These are phyloP conservation scores for Xiphophorus maculatus DNA, from an alignment of 2,113 vertebrate genomes.

Conservation along the genomic window DNA sequence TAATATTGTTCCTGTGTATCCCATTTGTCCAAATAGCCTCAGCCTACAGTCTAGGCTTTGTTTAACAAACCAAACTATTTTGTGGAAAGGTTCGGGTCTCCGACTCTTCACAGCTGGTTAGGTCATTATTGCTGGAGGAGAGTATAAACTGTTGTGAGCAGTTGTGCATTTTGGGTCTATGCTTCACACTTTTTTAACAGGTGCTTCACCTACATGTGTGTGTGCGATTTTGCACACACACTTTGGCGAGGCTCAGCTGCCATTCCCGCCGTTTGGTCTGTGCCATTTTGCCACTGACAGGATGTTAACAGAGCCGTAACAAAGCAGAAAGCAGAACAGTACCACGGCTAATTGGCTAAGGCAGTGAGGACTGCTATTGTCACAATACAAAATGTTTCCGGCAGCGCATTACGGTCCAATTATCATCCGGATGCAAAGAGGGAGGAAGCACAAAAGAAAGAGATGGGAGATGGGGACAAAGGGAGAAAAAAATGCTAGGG, in stretches of 20 bases:
- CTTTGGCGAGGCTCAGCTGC: constrained; percentile 55
- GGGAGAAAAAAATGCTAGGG: constrained; percentile 11
- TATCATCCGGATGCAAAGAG: constrained; percentile 46
- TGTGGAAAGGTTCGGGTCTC: constrained; percentile 35
- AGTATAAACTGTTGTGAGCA: neutral
- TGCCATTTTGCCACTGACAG: constrained; percentile 57
- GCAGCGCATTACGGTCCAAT: constrained; percentile 59
- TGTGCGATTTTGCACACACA: constrained; percentile 1
- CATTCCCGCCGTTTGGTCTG: constrained; percentile 39
- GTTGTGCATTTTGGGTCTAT: constrained; percentile 14
- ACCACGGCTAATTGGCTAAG: constrained; percentile 68
- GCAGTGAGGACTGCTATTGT: constrained; percentile 53
- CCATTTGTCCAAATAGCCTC: neutral
- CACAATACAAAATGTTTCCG: constrained; percentile 59
- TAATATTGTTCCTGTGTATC: neutral
- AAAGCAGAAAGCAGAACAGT: constrained; percentile 59
- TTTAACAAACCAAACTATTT: constrained; percentile 28
- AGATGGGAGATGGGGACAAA: constrained; percentile 17
- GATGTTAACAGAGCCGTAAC: constrained; percentile 63
- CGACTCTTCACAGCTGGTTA: constrained; percentile 31
- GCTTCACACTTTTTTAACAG: constrained; percentile 22
- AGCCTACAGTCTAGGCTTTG: constrained; percentile 2
- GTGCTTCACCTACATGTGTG: constrained; percentile 17
- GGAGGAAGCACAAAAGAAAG: constrained; percentile 13
- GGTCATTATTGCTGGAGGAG: constrained; percentile 39